Conservation (phyloP, 2,888 invertebrate genomes). For the Temnothorax rugatulus region DNA sequence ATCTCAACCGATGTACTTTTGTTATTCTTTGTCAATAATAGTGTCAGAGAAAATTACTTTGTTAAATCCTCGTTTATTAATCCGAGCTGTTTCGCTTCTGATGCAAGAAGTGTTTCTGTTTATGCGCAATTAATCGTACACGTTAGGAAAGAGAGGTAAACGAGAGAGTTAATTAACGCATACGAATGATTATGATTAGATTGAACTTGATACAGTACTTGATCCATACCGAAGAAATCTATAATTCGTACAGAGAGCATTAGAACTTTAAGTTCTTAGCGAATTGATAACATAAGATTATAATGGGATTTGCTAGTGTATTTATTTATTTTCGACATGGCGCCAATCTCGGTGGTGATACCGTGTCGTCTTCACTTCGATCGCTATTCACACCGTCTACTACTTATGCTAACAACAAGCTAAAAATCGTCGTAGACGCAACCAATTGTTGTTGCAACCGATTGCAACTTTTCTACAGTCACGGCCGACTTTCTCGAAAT, state of each 20-base stretch:
- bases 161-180: constrained; percentile 10
- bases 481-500: background rate
- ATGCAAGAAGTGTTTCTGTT: background rate
- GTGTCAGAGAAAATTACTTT: background rate
- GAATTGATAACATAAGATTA: constrained; percentile 8
- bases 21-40: background rate
- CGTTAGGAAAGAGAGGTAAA: constrained; percentile 11
- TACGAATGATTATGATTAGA: background rate
- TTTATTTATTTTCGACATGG: constrained; percentile 47
- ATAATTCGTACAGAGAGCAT: background rate
- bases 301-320: constrained; percentile 12
- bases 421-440: background rate
- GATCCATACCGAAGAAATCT: background rate
- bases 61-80: background rate
- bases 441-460: background rate
- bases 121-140: background rate
- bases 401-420: background rate
- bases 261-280: constrained; percentile 24
- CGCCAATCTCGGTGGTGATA: background rate
- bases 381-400: background rate
- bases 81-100: background rate
- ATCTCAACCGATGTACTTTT: background rate
- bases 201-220: background rate
- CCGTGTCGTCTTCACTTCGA: background rate
- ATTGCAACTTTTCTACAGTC: constrained; percentile 17